Conservation (phyloP, 2,888 invertebrate genomes). For the Protophormia terraenovae region DNA sequence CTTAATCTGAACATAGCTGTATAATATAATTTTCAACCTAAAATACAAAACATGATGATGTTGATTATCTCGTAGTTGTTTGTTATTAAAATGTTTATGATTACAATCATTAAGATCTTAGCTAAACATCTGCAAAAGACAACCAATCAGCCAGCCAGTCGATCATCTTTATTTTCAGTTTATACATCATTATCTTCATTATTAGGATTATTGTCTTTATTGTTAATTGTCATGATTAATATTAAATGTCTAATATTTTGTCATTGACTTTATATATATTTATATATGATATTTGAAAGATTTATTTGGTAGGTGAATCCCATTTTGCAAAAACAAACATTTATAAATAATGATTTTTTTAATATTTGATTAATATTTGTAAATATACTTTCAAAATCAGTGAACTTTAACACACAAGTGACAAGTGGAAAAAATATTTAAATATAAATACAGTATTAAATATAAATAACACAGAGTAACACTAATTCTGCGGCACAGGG, state of each 20-base stretch:
- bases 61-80: too few relatives aligned
- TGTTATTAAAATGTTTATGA: constrained; percentile 31
- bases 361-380: background rate
- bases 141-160: background rate
- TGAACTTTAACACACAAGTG: background rate
- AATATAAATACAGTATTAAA: too few relatives aligned
- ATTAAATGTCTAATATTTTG: constrained; percentile 34
- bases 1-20: too few relatives aligned
- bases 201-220: constrained; percentile 18
- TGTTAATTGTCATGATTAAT: constrained; percentile 41
- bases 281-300: constrained; percentile 22
- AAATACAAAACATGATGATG: too few relatives aligned
- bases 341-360: background rate
- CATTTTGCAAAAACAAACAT: background rate
- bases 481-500: too few relatives aligned
- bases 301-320: background rate
- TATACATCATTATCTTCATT: constrained; percentile 26
- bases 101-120: background rate
- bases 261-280: constrained; percentile 38
- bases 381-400: background rate
- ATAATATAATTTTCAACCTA: too few relatives aligned
- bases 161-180: background rate
- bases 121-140: too few relatives aligned
- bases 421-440: background rate
- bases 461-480: too few relatives aligned